Evolutionary conservation across 2,888 invertebrate species (phyloP), one percentile per base, ranked within the genome.

Genomic region (Onchidella celtica): DNA sequence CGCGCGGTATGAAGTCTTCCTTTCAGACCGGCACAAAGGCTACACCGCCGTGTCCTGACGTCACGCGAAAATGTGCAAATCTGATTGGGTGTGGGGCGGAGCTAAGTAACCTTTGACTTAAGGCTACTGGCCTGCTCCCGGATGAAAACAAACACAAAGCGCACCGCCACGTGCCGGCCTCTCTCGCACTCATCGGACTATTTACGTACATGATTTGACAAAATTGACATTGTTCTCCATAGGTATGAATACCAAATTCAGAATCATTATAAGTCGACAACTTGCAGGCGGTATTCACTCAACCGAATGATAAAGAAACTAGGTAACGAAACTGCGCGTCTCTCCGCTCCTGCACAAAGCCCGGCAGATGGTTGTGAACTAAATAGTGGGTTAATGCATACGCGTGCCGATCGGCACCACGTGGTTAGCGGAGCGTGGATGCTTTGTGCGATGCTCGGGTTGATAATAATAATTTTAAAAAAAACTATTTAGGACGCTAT

Each of bases 101-200:
- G 72, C 66, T 79, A 73, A n/a, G n/a, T n/a, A n/a, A 73, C 79
- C 73, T 79, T 73, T 79, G 73, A 79, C n/a, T n/a, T n/a, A n/a
- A n/a, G n/a, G n/a, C n/a, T n/a, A n/a, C n/a, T n/a, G n/a, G n/a
- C 73, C 63, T 66, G 65, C 47, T 57, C 40, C 24, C 38, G 38
- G 72, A 34, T 29, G 79, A 73, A 73, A 57, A 73, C 57, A 73
- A 38, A 73, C 65, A 61, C 38, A 47, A 17, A 17, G 11, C 32
- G 3, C 29, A 27, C 70, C 32, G 29, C n/a, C 77, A 78, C 78
- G 70, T 78, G 78, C 69, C 40, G n/a, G n/a, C n/a, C n/a, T n/a
- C n/a, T n/a, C n/a, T n/a, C n/a, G n/a, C n/a, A n/a, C n/a, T n/a
- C n/a, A n/a, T n/a, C n/a, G n/a, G n/a, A n/a, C n/a, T n/a, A n/a